Base-by-base conservation (phyloP, 1,140 invertebrate genomes). In the Heliconius himera region DNA sequence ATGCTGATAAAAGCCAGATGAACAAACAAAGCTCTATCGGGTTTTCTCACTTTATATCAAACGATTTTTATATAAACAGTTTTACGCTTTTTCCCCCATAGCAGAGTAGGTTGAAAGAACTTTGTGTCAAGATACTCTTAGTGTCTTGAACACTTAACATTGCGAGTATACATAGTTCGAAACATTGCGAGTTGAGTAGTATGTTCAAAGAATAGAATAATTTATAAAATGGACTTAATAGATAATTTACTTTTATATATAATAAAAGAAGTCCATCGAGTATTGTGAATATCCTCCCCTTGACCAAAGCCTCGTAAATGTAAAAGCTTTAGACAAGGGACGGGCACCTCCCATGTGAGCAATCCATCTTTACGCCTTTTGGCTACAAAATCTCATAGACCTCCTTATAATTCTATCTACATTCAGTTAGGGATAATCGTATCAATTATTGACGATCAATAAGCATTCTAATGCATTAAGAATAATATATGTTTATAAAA, bases 291-390 rank as follows among this genome's bases (percentile, higher is more conserved):
- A 66, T 13, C 22, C 9, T 66, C 22, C 11, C 11, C n/a, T n/a
- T 29, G 26, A 66, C 60, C 60, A 66, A 66, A 66, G 9, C 11
- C 11, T 66, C 13, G 74, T 76, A 76, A 41, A 38, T 38, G 38
- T 60, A 76, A 76, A 66, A 38, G 56, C 54, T 76, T 18, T 26
- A 66, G 33, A 66, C 56, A 41, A 26, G n/a, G 36, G 29, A 41
- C 54, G n/a, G 18, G 16, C 20, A 41, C n/a, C n/a, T 77, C 49
- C 66, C 76, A 70, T 36, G 46, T 54, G 70, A 72, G 33, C 70
- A 41, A 77, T 77, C 76, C 26, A 54, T 77, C 76, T 77, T 72
- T 20, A 36, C 18, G 49, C 76, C n/a, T 71, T 20, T 76, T 66
- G 60, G 73, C 26, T 56, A 56, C 18, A 56, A 66, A 66, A 66